These are phyloP conservation scores for Archilochus colubris DNA, from an alignment of 2,113 vertebrate genomes.

Conservation along the genomic window DNA sequence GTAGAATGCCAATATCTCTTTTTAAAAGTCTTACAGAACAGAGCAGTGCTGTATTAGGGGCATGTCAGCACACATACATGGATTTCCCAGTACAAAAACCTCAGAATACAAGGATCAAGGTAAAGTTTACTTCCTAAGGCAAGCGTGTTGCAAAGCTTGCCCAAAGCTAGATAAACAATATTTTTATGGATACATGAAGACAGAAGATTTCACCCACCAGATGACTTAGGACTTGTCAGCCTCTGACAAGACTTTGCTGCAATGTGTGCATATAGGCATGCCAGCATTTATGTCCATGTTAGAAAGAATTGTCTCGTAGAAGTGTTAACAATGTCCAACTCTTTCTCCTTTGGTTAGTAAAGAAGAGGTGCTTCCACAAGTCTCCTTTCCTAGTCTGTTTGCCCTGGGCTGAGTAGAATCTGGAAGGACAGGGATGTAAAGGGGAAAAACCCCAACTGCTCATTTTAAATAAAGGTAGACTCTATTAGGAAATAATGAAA, in stretches of 20 bases:
- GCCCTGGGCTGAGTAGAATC: neutral
- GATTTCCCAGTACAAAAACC: neutral
- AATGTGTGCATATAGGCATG: neutral
- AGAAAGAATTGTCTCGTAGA: neutral
- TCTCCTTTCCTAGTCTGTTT: neutral
- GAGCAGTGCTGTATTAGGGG: neutral
- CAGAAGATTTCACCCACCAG: neutral
- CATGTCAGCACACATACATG: rapidly evolving
- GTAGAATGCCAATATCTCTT: neutral
- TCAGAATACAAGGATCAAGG: neutral
- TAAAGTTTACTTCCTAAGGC: neutral
- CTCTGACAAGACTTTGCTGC: neutral
- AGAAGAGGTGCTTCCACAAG: neutral
- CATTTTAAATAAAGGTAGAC: neutral
- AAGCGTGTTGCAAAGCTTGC: neutral
- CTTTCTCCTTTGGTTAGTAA: neutral
- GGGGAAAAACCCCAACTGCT: rapidly evolving
- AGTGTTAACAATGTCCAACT: neutral
- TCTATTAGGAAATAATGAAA: neutral
- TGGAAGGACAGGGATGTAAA: neutral
- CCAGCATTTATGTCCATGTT: neutral
- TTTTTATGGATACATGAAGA: neutral
- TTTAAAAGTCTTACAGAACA: neutral
- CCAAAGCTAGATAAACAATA: neutral
- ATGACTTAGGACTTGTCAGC: neutral